A percentile compares a stretch with the other conserved stretches of the same genome.
These are phyloP conservation scores for Cydia splendana DNA, from an alignment of 1,140 invertebrate genomes.

Conservation along the genomic window DNA sequence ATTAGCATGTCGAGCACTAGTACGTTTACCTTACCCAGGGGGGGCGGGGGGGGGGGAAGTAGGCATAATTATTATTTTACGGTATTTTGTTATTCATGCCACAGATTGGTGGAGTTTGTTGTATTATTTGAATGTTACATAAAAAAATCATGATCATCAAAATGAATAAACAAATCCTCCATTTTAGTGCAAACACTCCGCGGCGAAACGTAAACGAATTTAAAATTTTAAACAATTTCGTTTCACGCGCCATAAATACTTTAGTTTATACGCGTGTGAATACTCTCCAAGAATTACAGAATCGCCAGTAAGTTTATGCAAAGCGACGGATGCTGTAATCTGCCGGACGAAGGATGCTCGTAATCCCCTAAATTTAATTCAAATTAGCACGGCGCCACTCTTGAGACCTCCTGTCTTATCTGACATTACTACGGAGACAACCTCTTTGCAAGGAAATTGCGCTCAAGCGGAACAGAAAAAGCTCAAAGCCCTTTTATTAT, in stretches of 20 bases:
- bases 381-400: slow-evolving; percentile 36
- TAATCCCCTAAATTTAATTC: slow-evolving; percentile 39
- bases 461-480: slow-evolving; percentile 25
- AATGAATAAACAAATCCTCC: slow-evolving; percentile 9
- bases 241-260: slow-evolving; percentile 30
- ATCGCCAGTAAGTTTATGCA: slow-evolving; percentile 27
- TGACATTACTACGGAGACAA: slow-evolving; percentile 32
- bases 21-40: no score
- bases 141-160: no score
- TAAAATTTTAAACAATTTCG: slow-evolving; percentile 23
- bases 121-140: no score
- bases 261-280: slow-evolving; percentile 30
- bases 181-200: slow-evolving; percentile 15
- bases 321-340: slow-evolving; percentile 26
- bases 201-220: slow-evolving; percentile 4
- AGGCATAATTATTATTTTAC: no score
- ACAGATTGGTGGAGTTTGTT: no score
- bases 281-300: slow-evolving; percentile 28
- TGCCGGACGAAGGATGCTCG: slow-evolving; percentile 26
- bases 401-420: slow-evolving; percentile 21
- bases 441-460: slow-evolving; percentile 23
- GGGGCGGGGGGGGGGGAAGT: no score
- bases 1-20: no score
- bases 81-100: no score
- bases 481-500: slow-evolving; percentile 31